A percentile compares a stretch with the other conserved stretches of the same genome.
phyloP scores from a whole-genome alignment of 1,140 invertebrate genomes.

The Thaumetopoea pityocampa region DNA sequence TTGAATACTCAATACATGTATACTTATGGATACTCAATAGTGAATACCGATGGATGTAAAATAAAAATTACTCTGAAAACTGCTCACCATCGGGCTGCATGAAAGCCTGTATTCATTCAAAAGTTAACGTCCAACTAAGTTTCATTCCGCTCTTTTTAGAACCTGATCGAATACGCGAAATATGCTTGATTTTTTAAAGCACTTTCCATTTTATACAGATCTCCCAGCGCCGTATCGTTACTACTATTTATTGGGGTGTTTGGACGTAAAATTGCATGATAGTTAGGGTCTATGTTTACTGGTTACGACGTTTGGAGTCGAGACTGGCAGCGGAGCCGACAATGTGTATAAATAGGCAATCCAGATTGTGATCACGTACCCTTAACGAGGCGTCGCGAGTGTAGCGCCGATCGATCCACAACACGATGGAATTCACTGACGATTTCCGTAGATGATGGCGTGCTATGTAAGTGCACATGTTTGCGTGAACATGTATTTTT shows the following conservation, averaged over 20 bases:
- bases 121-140: constrained; percentile 50
- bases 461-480: no score
- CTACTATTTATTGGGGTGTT: constrained; percentile 13
- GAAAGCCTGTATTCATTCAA: constrained; percentile 41
- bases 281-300: constrained; percentile 28
- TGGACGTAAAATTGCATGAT: constrained; percentile 10
- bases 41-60: constrained; percentile 15
- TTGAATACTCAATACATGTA: no score
- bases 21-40: background rate
- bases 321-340: constrained; percentile 42
- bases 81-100: constrained; percentile 25
- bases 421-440: constrained; percentile 42
- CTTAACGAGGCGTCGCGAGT: constrained; percentile 65
- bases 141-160: constrained; percentile 39
- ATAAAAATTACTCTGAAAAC: constrained; percentile 26
- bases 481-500: no score
- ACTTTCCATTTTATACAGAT: constrained; percentile 31
- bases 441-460: constrained; percentile 10
- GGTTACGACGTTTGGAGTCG: constrained; percentile 34
- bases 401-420: constrained; percentile 49
- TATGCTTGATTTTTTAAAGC: constrained; percentile 43
- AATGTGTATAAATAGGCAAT: constrained; percentile 72
- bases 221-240: constrained; percentile 12
- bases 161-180: constrained; percentile 52
- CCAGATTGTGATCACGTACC: constrained; percentile 64